Evolutionary conservation across 2,888 invertebrate genomes (phyloP).

Genomic region (Cosmorhoe ocellata): DNA sequence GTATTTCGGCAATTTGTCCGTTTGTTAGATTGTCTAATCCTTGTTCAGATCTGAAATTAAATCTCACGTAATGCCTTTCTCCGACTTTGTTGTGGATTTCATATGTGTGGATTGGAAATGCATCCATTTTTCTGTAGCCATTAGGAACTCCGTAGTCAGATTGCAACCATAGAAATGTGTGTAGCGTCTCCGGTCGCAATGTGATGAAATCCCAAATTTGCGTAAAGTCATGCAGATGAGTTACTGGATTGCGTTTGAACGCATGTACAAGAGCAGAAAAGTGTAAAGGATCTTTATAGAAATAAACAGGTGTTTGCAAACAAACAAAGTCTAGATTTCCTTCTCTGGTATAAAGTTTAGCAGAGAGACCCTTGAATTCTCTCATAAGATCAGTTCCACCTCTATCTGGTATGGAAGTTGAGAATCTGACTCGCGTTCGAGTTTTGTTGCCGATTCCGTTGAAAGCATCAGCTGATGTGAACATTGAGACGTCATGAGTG

Average conservation of each 20-base stretch:
- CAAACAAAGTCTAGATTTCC: slow-evolving; percentile 95
- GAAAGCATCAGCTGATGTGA: slow-evolving; percentile 89
- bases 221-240: slow-evolving; percentile 90
- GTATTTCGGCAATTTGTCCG: slow-evolving; percentile 84
- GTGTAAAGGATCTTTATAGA: slow-evolving; percentile 90
- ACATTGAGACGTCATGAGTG: slow-evolving; percentile 89
- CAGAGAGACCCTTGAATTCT: slow-evolving; percentile 92
- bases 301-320: slow-evolving; percentile 93
- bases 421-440: slow-evolving; percentile 83
- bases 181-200: slow-evolving; percentile 89
- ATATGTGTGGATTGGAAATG: slow-evolving; percentile 94
- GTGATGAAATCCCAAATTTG: slow-evolving; percentile 95
- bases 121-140: slow-evolving; percentile 94
- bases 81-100: slow-evolving; percentile 90
- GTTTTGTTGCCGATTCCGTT: slow-evolving; percentile 89
- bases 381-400: slow-evolving; percentile 92
- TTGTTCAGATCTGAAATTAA: slow-evolving; percentile 94
- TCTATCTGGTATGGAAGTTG: slow-evolving; percentile 88
- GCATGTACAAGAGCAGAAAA: slow-evolving; percentile 94
- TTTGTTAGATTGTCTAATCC: slow-evolving; percentile 89
- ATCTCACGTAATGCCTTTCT: slow-evolving; percentile 90
- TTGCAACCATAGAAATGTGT: slow-evolving; percentile 89
- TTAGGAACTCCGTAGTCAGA: slow-evolving; percentile 95
- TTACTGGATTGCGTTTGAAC: slow-evolving; percentile 94
- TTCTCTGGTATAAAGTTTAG: slow-evolving; percentile 95